A percentile compares a stretch with the other conserved stretches of the same genome.
Evolutionary conservation across 92 coral and sea anemone species (phyloP).

Genomic region (Heteractis magnifica): DNA sequence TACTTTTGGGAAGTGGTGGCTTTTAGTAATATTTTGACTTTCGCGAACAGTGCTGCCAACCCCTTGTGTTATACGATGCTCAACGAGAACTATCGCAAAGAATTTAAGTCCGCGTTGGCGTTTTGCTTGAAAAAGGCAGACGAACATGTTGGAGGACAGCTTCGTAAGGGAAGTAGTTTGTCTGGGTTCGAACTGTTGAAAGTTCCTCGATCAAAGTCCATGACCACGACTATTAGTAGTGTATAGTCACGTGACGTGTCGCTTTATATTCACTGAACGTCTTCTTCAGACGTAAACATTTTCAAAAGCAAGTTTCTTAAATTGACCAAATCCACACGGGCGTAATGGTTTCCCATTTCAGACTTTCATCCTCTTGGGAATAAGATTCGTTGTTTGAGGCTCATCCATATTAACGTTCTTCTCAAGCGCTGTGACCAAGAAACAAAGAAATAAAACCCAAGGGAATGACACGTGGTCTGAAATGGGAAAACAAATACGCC

Average conservation of each 20-base stretch:
- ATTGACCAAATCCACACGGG: neutral
- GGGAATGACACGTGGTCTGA: no score
- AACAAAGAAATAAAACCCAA: no score
- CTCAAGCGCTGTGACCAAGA: no score
- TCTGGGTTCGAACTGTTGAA: slow-evolving; percentile 23
- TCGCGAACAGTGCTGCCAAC: slow-evolving; percentile 89
- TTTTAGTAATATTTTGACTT: slow-evolving; percentile 70
- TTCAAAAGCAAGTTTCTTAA: neutral
- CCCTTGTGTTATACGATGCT: slow-evolving; percentile 88
- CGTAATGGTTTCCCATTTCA: no score
- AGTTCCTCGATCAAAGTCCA: slow-evolving; percentile 28
- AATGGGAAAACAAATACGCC: no score
- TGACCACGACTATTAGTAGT: slow-evolving; percentile 25
- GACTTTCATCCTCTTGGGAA: no score
- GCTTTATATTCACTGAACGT: neutral
- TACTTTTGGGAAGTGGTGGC: slow-evolving; percentile 70
- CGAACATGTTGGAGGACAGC: slow-evolving; percentile 5
- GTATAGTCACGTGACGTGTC: neutral
- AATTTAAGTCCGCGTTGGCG: slow-evolving; percentile 40
- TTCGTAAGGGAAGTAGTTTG: slow-evolving; percentile 27
- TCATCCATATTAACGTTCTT: no score
- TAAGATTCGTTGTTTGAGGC: no score
- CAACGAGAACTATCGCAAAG: slow-evolving; percentile 84
- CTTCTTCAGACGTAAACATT: neutral
- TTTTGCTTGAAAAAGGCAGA: slow-evolving; percentile 15